phyloP scores from a whole-genome alignment of 2,888 invertebrate genomes.

The Sminthurides aquaticus region DNA sequence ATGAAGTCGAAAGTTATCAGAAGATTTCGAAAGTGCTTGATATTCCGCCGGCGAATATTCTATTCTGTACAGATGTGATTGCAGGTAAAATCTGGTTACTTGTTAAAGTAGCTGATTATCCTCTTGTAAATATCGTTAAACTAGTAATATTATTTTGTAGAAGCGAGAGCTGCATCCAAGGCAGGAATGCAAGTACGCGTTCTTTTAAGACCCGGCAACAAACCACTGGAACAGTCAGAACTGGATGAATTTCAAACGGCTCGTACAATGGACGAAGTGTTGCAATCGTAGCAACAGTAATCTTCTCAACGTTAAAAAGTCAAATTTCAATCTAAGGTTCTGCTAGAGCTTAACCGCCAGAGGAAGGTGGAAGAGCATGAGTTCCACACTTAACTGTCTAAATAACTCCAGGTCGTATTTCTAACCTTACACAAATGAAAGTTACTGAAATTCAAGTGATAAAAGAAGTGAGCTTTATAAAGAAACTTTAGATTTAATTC shows the following conservation, averaged over 20 bases:
- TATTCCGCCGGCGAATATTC: slow-evolving; percentile 58
- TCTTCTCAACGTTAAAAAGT: too few relatives aligned
- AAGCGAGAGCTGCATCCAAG: slow-evolving; percentile 70
- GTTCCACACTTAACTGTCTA: too few relatives aligned
- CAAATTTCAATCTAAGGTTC: too few relatives aligned
- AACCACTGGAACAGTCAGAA: slow-evolving; percentile 22
- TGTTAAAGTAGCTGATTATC: not conserved
- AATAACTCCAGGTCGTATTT: too few relatives aligned
- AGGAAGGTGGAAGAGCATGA: too few relatives aligned
- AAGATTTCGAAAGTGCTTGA: slow-evolving; percentile 65
- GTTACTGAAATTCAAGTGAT: too few relatives aligned
- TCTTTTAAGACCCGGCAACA: slow-evolving; percentile 71
- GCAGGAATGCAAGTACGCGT: slow-evolving; percentile 65
- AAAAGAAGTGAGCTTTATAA: too few relatives aligned
- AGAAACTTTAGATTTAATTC: too few relatives aligned
- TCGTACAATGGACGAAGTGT: slow-evolving; percentile 1
- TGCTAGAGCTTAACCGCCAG: too few relatives aligned
- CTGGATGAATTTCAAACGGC: slow-evolving; percentile 12
- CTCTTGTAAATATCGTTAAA: too few relatives aligned
- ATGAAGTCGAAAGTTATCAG: slow-evolving; percentile 66
- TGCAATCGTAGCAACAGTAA: not conserved
- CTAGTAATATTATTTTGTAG: slow-evolving; percentile 51
- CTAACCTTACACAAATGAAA: too few relatives aligned
- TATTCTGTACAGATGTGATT: slow-evolving; percentile 79
- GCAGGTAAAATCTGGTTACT: slow-evolving; percentile 55